These are phyloP conservation scores for Lasioglossum calceatum DNA, from an alignment of 2,888 invertebrate genomes.

Conservation along the genomic window DNA sequence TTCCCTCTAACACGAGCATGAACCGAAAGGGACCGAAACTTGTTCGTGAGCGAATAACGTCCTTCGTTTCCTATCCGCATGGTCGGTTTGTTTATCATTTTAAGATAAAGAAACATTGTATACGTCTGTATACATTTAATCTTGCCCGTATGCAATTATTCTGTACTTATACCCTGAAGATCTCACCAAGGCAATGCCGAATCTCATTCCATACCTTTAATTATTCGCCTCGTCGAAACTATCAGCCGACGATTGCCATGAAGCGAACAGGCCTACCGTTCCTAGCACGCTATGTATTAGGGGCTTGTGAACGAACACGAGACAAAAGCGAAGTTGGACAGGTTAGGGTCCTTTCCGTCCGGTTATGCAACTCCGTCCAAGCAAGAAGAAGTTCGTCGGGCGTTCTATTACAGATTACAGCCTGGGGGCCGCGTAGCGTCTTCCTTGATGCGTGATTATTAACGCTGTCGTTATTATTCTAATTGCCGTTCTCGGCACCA, in stretches of 20 bases:
- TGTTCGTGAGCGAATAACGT: too few relatives aligned
- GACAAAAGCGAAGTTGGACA: not conserved
- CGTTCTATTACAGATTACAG: not conserved
- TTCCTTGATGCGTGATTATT: conserved; percentile 12
- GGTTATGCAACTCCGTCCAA: not conserved
- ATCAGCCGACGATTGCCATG: not conserved
- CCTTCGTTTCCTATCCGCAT: not conserved
- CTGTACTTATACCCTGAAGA: not conserved
- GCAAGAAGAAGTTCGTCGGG: not conserved
- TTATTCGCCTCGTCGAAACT: not conserved
- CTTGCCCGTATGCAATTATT: not conserved
- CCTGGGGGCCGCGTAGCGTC: not conserved
- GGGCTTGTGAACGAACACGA: not conserved
- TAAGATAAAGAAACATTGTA: not conserved
- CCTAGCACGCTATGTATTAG: not conserved
- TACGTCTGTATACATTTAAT: not conserved
- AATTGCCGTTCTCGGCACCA: conserved; percentile 6
- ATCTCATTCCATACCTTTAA: not conserved
- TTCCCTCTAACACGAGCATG: not conserved
- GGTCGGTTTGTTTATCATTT: not conserved
- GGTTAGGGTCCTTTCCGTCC: not conserved
- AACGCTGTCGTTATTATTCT: conserved; percentile 17
- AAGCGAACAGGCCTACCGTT: not conserved
- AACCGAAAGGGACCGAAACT: not conserved
- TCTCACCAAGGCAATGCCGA: not conserved